A percentile compares a stretch with the other conserved stretches of the same genome.
These are phyloP conservation scores for Euzophera pinguis DNA, from an alignment of 2,888 invertebrate species.

Conservation along the genomic window DNA sequence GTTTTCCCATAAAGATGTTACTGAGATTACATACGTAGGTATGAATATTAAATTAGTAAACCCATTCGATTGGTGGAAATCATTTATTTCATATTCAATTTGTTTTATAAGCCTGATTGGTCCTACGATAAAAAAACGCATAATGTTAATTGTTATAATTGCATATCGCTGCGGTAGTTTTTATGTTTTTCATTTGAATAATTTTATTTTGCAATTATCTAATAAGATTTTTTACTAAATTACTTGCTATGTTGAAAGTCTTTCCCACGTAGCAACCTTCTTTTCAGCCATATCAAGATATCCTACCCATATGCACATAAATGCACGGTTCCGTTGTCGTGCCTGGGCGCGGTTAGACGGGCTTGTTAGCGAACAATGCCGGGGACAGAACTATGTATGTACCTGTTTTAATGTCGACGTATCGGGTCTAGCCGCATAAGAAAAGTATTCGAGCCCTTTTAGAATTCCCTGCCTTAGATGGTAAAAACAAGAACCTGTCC, in stretches of 20 bases:
- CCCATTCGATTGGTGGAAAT: too few species aligned
- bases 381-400: constrained; percentile 40
- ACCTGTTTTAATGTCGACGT: constrained; percentile 30
- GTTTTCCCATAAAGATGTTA: too few species aligned
- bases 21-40: too few species aligned
- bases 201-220: too few species aligned
- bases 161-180: too few species aligned
- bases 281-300: constrained; percentile 3
- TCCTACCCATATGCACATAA: constrained; percentile 15
- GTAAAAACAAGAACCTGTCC: constrained; percentile 11
- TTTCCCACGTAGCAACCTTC: neutral
- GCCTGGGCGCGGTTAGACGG: constrained; percentile 60
- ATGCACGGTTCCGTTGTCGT: constrained; percentile 46
- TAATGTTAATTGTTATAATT: too few species aligned
- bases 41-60: too few species aligned
- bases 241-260: neutral
- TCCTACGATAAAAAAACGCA: too few species aligned
- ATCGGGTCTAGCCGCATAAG: constrained; percentile 14
- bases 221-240: too few species aligned
- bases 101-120: too few species aligned
- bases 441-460: constrained; percentile 14
- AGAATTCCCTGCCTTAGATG: constrained; percentile 14
- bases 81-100: too few species aligned
- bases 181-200: too few species aligned
- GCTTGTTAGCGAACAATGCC: constrained; percentile 72